Conservation (phyloP, 2,797 vertebrate genomes). For the Siniperca obscura region DNA sequence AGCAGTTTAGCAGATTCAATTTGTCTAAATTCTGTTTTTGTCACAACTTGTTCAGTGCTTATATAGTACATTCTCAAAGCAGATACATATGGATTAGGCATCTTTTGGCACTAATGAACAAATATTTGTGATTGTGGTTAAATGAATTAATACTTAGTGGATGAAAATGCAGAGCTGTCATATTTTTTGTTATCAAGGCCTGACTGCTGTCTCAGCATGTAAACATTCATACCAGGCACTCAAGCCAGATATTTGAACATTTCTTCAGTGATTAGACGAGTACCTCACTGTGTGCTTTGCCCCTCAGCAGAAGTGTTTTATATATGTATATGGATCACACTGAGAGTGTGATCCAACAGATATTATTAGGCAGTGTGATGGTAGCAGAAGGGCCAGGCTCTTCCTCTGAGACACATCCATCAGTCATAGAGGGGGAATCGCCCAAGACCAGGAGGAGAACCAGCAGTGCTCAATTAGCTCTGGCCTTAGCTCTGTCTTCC, state of each 20-base stretch:
- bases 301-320: background rate
- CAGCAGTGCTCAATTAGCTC: conserved; percentile 54
- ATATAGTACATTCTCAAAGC: background rate
- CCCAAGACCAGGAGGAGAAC: conserved; percentile 46
- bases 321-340: too few relatives aligned
- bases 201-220: conserved; percentile 22
- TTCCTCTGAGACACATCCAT: conserved; percentile 54
- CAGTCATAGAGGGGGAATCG: conserved; percentile 42
- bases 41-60: background rate
- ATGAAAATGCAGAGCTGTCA: conserved; percentile 13
- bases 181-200: background rate
- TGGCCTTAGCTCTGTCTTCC: conserved; percentile 51
- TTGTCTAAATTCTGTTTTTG: too few relatives aligned
- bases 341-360: conserved; percentile 6
- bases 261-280: background rate
- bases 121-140: conserved; percentile 3
- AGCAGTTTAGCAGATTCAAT: background rate
- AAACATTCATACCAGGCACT: background rate
- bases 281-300: background rate
- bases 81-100: background rate
- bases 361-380: conserved; percentile 21
- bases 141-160: background rate
- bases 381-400: conserved; percentile 18
- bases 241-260: background rate
- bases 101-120: background rate